Base-by-base conservation (phyloP, 2,888 invertebrate genomes). In the Coleophora deauratella region DNA sequence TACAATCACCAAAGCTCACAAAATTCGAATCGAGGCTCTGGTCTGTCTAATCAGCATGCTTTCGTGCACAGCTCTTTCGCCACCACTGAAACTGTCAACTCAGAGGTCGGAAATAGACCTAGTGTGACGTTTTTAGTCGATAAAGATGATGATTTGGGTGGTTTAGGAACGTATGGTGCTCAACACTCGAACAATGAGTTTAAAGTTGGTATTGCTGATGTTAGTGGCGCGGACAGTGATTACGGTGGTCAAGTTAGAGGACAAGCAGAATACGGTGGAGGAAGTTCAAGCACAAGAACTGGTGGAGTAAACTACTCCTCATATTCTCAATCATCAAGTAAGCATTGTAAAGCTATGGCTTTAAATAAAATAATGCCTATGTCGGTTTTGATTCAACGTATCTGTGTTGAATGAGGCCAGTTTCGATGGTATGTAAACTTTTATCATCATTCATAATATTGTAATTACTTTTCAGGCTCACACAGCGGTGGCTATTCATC, bases 61-160 rank as follows among this genome's bases (percentile, higher is more conserved):
- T 82, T 82, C 42, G 68, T 80, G 8, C 81, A 78, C 40, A 72
- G 77, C 1, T 66, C 74, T 35, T 84, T 75, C 77, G 76, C 75
- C 1, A 86, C 86, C 0, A 85, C 86, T 4, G 86, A 86, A 60
- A 84, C 81, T 0, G 77, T 86, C 3, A 86, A 86, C 50, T 59
- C 76, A 28, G 78, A 85, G 10, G 57, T 86, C 10, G 71, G 77
- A 54, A 82, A 82, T 38, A 62, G 68, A 4, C 61, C 72, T 10
- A 68, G 67, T 1, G 66, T 75, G 9, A 80, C 80, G 1, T 74
- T 76, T 0, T 77, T 81, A 1, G 80, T 76, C 28, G 81, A 77
- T 46, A 78, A 75, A 30, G 79, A 76, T 11, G 81, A 79, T 42
- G 76, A 80, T 33, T 63, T 78, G 2, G 76, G 69, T 44, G 81